Evolutionary conservation across 2,797 vertebrate species (phyloP), one percentile per base, ranked within the genome.

Genomic region (Smutsia gigantea): DNA sequence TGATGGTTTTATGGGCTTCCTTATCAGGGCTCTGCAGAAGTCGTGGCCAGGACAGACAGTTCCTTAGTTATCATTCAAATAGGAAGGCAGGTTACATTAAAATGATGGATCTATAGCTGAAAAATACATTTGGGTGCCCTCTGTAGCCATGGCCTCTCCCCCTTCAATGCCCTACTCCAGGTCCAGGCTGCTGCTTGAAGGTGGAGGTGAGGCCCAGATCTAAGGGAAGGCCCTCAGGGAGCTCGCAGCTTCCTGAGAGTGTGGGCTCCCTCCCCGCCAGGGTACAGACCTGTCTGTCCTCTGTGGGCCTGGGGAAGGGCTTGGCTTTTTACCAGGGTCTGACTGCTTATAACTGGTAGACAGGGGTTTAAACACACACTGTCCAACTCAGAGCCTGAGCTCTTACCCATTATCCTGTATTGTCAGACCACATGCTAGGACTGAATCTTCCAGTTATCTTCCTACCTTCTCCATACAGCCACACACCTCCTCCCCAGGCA

Each of bases 11-110:
- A 96, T 88, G 64, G 84, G 85, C 12, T 75, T 84, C 68, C 94
- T 97, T 97, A 97, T 96, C 93, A 83, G 74, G 88, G 15, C 78
- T 64, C 63, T 87, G 90, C 96, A 95, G 96, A 85, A 87, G 83
- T 77, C 4, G 1, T 61, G 14, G 31, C 23, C 39, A 15, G 72
- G 39, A 57, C 34, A 63, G 74, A 75, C 13, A 27, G 21, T 83
- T 59, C 46, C 77, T 64, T 90, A 66, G 57, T 91, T 89, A 94
- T 97, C 92, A 90, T 93, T 95, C 84, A 92, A 95, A 95, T 64
- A n/a, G 34, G 31, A 78, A 68, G 64, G 29, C 34, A 31, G 72
- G 78, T 51, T 74, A 94, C 91, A 96, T 97, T 96, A 95, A 93
- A 95, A 96, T 97, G 96, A 97, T 79, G 63, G 25, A 93, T 97